Conservation (phyloP, 2,113 vertebrate species). For the Amphiprion ocellaris region DNA sequence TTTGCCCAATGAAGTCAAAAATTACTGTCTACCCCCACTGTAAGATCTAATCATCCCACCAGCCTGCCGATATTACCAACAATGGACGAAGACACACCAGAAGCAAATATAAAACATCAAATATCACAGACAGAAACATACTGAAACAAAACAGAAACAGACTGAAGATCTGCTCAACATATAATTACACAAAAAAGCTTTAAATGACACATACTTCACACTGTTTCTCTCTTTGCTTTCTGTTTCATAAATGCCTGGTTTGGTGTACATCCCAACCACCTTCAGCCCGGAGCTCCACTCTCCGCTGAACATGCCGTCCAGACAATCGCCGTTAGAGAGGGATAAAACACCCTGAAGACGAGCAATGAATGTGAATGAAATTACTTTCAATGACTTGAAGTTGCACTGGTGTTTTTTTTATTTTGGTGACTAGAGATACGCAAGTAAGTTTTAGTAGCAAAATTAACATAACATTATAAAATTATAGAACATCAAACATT, state of each 20-base stretch:
- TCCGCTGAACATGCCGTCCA: slow-evolving; percentile 94
- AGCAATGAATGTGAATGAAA: neutral
- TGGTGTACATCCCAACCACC: slow-evolving; percentile 92
- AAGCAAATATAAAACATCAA: neutral
- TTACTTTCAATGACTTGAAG: too few relatives aligned
- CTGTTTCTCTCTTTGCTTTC: slow-evolving; percentile 84
- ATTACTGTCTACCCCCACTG: too few relatives aligned
- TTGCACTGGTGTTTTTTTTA: too few relatives aligned
- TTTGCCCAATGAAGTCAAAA: too few relatives aligned
- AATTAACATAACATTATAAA: neutral
- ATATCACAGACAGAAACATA: neutral
- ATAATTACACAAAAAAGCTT: neutral
- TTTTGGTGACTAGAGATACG: too few relatives aligned
- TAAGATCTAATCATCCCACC: too few relatives aligned
- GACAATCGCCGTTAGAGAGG: slow-evolving; percentile 91
- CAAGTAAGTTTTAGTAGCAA: too few relatives aligned
- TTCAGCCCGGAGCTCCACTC: slow-evolving; percentile 95
- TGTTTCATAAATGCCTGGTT: slow-evolving; percentile 86
- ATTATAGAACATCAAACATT: too few relatives aligned
- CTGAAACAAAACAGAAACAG: too few relatives aligned
- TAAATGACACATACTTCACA: slow-evolving; percentile 85
- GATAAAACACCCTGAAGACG: slow-evolving; percentile 88
- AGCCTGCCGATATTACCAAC: too few relatives aligned
- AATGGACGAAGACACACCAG: too few relatives aligned
- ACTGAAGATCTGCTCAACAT: neutral